Percentiles rank a stretch among this genome's conserved stretches.
Conservation (phyloP, 1,140 invertebrate species). For the Hylaeus volcanicus region DNA sequence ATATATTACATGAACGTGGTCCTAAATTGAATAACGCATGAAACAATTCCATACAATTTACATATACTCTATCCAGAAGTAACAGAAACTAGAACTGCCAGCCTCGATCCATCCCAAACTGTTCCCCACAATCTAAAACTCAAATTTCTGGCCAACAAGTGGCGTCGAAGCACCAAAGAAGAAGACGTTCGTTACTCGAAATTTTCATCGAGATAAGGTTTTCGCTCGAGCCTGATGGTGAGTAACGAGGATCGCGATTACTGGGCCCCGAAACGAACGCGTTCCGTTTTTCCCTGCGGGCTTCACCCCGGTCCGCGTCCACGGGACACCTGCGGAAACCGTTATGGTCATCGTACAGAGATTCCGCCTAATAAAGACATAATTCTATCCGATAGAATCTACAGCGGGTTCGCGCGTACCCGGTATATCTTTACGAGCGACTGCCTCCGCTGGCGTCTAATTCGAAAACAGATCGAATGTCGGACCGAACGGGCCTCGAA, state of each 20-base stretch:
- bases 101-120: no score
- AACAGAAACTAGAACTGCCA: no score
- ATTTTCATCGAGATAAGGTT: no score
- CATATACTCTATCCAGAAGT: no score
- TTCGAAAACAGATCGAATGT: slow-evolving; percentile 69
- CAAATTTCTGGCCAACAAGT: no score
- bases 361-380: slow-evolving; percentile 77
- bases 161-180: no score
- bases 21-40: no score
- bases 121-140: no score
- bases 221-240: not conserved
- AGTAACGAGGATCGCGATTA: slow-evolving; percentile 36
- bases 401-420: slow-evolving; percentile 48
- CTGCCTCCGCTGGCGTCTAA: slow-evolving; percentile 52
- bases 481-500: slow-evolving; percentile 9
- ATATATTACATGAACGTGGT: no score
- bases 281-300: not conserved
- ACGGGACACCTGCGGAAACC: slow-evolving; percentile 67
- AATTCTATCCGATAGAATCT: slow-evolving; percentile 76
- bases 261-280: not conserved
- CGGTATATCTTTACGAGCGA: slow-evolving; percentile 65
- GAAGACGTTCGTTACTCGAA: no score
- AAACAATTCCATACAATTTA: no score
- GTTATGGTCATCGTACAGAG: slow-evolving; percentile 70
- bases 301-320: no score